phyloP scores from a whole-genome alignment of 2,113 vertebrate genomes.

The Probosciger aterrimus region DNA sequence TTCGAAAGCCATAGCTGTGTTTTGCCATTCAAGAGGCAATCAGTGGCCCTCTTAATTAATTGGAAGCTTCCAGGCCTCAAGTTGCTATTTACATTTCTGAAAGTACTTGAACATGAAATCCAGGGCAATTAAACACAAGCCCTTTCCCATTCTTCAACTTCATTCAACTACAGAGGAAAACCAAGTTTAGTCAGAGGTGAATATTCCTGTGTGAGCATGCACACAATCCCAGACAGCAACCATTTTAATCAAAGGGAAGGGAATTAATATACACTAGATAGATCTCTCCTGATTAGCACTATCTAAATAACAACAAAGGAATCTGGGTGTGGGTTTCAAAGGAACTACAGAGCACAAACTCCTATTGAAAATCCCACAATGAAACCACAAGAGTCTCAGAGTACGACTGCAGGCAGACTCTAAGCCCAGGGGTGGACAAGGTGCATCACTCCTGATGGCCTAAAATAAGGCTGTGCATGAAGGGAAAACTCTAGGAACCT shows the following conservation, averaged over 20 bases:
- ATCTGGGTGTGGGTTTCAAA: slow-evolving; percentile 32
- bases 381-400: background rate
- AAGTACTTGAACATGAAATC: slow-evolving; percentile 14
- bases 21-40: background rate
- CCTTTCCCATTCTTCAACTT: background rate
- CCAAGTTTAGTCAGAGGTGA: slow-evolving; percentile 17
- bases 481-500: background rate
- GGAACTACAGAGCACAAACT: background rate
- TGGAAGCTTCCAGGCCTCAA: background rate
- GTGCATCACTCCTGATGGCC: background rate
- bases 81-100: background rate
- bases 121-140: slow-evolving; percentile 13
- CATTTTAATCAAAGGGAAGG: background rate
- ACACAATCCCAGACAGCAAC: background rate
- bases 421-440: background rate
- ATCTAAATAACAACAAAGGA: slow-evolving; percentile 7
- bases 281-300: background rate
- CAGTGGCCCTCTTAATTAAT: background rate
- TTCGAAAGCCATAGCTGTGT: background rate
- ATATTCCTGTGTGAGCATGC: background rate
- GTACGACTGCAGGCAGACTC: background rate
- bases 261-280: background rate
- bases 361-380: accelerated
- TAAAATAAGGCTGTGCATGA: accelerated
- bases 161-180: background rate